These are phyloP conservation scores for Rhinatrema bivittatum DNA, from an alignment of 2,797 vertebrate species.

Conservation along the genomic window DNA sequence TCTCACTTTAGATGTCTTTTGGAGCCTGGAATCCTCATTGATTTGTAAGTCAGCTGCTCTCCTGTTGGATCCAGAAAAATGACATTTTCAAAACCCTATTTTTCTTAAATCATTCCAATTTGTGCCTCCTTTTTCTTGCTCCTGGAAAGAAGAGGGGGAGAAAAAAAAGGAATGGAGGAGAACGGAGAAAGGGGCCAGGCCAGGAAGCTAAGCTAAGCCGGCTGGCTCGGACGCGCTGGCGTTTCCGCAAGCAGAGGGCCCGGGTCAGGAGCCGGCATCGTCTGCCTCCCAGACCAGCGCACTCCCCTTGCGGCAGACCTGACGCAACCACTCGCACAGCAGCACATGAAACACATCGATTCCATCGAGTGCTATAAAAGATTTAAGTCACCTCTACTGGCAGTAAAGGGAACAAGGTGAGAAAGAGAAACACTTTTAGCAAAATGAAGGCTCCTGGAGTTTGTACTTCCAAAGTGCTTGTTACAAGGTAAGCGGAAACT, in stretches of 20 bases:
- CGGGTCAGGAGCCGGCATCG: conserved; percentile 6
- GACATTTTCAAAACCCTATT: not conserved
- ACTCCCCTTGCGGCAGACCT: conserved; percentile 4
- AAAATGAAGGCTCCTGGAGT: conserved; percentile 4
- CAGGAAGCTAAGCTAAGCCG: no score
- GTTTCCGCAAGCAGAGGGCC: conserved; percentile 21
- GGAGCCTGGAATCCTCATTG: no score
- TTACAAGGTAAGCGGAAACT: no score
- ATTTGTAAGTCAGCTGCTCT: no score
- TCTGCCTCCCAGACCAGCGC: conserved; percentile 13
- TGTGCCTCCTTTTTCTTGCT: no score
- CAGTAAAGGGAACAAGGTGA: conserved; percentile 17
- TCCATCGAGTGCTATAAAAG: conserved; percentile 16
- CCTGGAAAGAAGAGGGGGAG: no score
- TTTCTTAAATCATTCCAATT: conserved; percentile 3
- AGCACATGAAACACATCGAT: conserved; percentile 23
- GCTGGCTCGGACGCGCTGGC: conserved; percentile 7
- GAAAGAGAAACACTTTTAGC: conserved; percentile 19
- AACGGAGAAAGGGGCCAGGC: no score
- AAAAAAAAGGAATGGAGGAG: no score
- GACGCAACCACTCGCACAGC: conserved; percentile 1
- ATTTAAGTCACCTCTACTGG: conserved; percentile 21
- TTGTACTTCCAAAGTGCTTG: no score
- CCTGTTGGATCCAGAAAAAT: no score
- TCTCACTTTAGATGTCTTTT: no score